Evolutionary conservation across 2,888 invertebrate genomes (phyloP).

Genomic region (Netelia virgata): DNA sequence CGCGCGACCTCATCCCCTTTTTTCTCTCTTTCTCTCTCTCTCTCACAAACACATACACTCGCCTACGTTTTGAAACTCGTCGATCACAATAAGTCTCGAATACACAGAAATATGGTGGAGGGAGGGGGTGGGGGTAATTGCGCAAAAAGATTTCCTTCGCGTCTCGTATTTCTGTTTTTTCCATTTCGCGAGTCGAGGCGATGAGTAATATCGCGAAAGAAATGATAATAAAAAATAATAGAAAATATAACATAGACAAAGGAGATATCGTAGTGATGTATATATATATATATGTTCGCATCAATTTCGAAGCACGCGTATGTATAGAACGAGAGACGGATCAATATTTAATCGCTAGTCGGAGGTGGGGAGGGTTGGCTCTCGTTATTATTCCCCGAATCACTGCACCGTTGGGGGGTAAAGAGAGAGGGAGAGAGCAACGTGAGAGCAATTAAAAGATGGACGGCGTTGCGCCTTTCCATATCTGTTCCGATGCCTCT

Average conservation of each 20-base stretch:
- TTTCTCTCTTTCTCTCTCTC: background rate
- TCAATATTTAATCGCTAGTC: conserved; percentile 67
- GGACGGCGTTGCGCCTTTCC: conserved; percentile 53
- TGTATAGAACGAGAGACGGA: conserved; percentile 15
- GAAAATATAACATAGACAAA: background rate
- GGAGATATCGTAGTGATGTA: background rate
- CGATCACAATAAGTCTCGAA: no score
- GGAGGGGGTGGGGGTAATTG: no score
- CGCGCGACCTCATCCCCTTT: background rate
- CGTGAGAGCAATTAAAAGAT: conserved; percentile 74
- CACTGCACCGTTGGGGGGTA: conserved; percentile 62
- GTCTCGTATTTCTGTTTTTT: no score
- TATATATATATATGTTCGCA: conserved; percentile 16
- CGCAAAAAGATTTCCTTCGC: no score
- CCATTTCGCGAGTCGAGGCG: no score
- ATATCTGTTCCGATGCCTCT: conserved; percentile 34
- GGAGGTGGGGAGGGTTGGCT: background rate
- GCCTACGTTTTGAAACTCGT: conserved; percentile 25
- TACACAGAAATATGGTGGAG: no score
- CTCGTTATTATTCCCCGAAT: conserved; percentile 73
- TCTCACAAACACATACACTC: no score
- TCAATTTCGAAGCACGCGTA: background rate
- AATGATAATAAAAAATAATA: conserved; percentile 8
- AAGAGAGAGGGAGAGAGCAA: conserved; percentile 65
- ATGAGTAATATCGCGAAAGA: no score